A percentile compares a stretch with the other conserved stretches of the same genome.
Evolutionary conservation across 2,888 invertebrate genomes (phyloP).

Genomic region (Hydroisotoma schaefferi): DNA sequence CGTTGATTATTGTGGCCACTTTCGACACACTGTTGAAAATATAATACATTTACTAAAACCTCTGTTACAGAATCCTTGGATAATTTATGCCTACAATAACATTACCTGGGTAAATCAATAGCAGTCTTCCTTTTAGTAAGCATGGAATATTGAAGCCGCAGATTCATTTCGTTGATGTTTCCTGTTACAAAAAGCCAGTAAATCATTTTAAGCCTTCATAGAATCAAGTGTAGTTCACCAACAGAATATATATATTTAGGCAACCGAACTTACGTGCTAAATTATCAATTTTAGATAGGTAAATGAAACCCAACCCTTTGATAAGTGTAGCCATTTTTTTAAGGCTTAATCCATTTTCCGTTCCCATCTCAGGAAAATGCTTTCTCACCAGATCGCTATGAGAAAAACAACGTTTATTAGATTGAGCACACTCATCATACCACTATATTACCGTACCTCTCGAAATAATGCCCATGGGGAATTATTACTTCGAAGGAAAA

Average conservation of each 20-base stretch:
- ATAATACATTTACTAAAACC: no score
- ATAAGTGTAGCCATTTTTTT: slow-evolving; percentile 16
- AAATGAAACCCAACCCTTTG: slow-evolving; percentile 15
- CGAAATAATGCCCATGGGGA: no score
- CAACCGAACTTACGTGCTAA: slow-evolving; percentile 18
- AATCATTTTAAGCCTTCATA: neutral
- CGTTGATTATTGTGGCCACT: neutral
- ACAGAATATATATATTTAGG: neutral
- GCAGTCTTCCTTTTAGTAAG: neutral
- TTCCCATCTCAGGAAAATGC: slow-evolving; percentile 23
- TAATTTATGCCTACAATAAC: no score
- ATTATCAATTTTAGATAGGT: slow-evolving; percentile 11
- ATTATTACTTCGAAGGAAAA: no score
- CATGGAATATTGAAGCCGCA: neutral
- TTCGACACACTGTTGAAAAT: neutral
- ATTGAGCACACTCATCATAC: no score
- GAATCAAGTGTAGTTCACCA: neutral
- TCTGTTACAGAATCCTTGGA: no score
- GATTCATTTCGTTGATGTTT: neutral
- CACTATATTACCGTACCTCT: no score
- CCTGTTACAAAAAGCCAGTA: neutral
- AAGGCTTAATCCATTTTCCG: slow-evolving; percentile 15
- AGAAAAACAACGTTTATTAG: no score
- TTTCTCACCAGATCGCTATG: slow-evolving; percentile 2
- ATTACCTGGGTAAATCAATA: neutral